A percentile compares a stretch with the other conserved stretches of the same genome.
These are phyloP conservation scores for Caradrina clavipalpis DNA, from an alignment of 2,888 invertebrate species.

Conservation along the genomic window DNA sequence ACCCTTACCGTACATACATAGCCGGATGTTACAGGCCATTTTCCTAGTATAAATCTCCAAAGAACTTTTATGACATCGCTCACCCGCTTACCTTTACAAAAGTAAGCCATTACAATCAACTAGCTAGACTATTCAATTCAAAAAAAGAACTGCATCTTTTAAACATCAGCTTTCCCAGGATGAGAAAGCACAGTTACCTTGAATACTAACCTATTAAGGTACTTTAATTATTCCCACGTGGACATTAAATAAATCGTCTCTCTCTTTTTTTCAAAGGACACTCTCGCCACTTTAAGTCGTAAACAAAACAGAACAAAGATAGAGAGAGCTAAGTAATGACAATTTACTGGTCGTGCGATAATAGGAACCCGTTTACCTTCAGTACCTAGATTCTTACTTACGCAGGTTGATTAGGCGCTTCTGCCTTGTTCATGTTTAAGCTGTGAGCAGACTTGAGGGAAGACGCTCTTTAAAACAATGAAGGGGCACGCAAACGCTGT, in stretches of 20 bases:
- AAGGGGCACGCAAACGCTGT: too few species aligned
- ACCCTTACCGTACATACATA: too few species aligned
- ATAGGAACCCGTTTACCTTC: constrained; percentile 49
- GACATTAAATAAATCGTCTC: constrained; percentile 42
- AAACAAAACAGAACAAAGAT: constrained; percentile 55
- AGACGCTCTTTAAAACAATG: too few species aligned
- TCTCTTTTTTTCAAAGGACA: constrained; percentile 50
- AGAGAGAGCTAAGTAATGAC: constrained; percentile 55
- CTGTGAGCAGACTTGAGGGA: constrained; percentile 1
- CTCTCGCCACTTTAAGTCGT: constrained; percentile 53
- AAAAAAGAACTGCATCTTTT: neutral
- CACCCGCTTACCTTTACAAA: constrained; percentile 12
- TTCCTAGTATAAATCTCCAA: constrained; percentile 26
- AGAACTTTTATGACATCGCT: constrained; percentile 28
- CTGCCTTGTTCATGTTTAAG: constrained; percentile 30
- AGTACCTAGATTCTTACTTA: constrained; percentile 54
- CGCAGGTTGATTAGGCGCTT: constrained; percentile 47
- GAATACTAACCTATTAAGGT: constrained; percentile 8
- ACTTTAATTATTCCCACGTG: constrained; percentile 29
- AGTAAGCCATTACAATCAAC: constrained; percentile 1
- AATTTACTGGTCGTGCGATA: constrained; percentile 52
- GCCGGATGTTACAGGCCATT: constrained; percentile 27
- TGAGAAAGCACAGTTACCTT: constrained; percentile 3
- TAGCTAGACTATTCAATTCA: constrained; percentile 3
- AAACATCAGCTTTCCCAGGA: neutral